Evolutionary conservation across 1,140 invertebrate genomes (phyloP), one percentile per base, ranked within the genome.

Genomic region (Rhyzopertha dominica): DNA sequence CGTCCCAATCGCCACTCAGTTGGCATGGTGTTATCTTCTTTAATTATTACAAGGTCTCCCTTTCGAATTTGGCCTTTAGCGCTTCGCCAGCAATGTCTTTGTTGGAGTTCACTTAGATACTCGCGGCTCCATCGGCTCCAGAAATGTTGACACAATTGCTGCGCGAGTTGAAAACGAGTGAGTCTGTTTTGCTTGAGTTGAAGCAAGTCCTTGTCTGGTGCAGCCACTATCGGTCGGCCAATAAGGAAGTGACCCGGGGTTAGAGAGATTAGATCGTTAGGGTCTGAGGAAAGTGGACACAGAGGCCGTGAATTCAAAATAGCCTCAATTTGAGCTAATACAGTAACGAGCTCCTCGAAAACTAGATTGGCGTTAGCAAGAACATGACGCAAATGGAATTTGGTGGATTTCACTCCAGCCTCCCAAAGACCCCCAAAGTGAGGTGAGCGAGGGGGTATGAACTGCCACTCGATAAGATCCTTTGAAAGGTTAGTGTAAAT

Each of bases 241-340:
- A 61, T 66, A 5, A 69, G 31, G 38, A 69, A 67, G 50, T 69
- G 63, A 19, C 45, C 63, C 12, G 64, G 62, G 8, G 63, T 65
- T 3, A 65, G 34, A 5, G 37, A 16, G 1, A 8, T 14, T 9
- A 52, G 20, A 24, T 65, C 60, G 48, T 55, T 43, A 30, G 54
- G 47, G 44, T 58, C 53, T 19, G 23, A 45, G 10, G 51, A 52
- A 12, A 62, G 17, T 5, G 51, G 55, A 28, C 30, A 45, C 13
- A 66, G 18, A 5, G 65, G 63, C 1, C 66, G 26, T 5, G 54
- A 58, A 48, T 65, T 62, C 5, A 62, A 28, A 12, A 37, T 9
- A 36, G 54, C 52, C 29, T 59, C 54, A 2, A 58, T 37, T 40
- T 51, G 47, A 17, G 38, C 8, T 13, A 53, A 18, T 7, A 53